Base-by-base conservation (phyloP, 1,140 invertebrate species). In the Glomeris maerens region DNA sequence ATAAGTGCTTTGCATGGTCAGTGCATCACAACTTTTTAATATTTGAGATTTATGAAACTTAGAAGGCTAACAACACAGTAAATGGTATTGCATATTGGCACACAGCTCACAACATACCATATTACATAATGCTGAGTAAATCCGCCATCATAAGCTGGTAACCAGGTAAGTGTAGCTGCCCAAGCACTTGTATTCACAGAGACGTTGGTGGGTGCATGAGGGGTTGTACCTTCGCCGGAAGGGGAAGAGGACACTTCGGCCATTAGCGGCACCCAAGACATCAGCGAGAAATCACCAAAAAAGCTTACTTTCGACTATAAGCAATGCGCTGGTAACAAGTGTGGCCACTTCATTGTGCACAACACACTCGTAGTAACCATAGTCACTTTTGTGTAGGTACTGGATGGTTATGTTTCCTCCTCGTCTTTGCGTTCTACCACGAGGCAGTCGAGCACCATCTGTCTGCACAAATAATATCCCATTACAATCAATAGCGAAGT, bases 141-240 rank as follows among this genome's bases (percentile, higher is more conserved):
- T 17, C 92, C 91, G 17, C 91, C 91, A 60, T 87, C 88, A 64
- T 96, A 95, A 0, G 90, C 90, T 4, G 93, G 90, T 58, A 90
- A 72, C 92, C 93, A 97, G 45, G 77, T 76, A 7, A 97, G 69
- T 22, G 83, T 85, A 20, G 94, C 91, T 47, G 83, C 78, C 63
- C 91, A 93, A 63, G 91, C 81, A 1, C 83, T 83, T 27, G 90
- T 81, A 45, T 78, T 79, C 1, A 85, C 68, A 2, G 84, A 81
- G 17, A 97, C 77, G 68, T 97, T 95, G 72, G 89, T 90, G 1
- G 93, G 92, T 27, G 91, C 89, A 67, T 96, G 91, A 2, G 92
- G 92, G 62, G 93, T 90, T 2, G 91, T 95, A 47, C 87, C 90
- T 71, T 4, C 31, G 17, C 31, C 31, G 17, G 31, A 36, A 36